Base-by-base conservation (phyloP, 2,888 invertebrate species). In the Alentia gelatinosa region DNA sequence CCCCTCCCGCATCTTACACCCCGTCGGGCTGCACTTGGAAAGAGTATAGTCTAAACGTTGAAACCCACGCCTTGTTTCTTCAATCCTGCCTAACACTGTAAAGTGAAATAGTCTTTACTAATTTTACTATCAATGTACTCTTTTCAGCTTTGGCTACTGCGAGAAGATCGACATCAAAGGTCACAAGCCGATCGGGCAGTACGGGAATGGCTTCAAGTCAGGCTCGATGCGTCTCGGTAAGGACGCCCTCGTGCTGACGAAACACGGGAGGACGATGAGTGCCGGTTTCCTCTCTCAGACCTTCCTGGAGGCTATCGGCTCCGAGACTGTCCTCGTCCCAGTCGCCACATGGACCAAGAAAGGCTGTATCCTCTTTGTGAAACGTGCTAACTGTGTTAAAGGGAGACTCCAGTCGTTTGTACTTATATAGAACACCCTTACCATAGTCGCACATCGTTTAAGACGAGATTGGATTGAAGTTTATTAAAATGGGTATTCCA, bases 161-260 rank as follows among this genome's bases (percentile, higher is more conserved):
- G 95, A 95, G 56, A 94, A 94, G 89, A 93, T 91, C 15, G 92
- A 92, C 33, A 90, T 94, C 7, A 92, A 93, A 23, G 93, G 93
- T n/a, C 94, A 94, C 83, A 93, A 94, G 56, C 95, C 96, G 9
- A 95, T 96, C 84, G 96, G 96, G 75, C 93, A 94, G 42, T 96
- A 95, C 94, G 96, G 96, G 5, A 96, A 96, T 91, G 96, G 96
- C 0, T 96, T 96, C 92, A 96, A 96, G 92, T 95, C 95, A 7
- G 96, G 96, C 5, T 95, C 95, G n/a, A 96, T 96, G 96, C 94
- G 95, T 23, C 94, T 96, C 23, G 96, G 95, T 1, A 93, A 94
- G 56, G 96, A 95, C 93, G 95, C 95, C 0, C 89, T 96, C n/a
- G 96, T 96, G 33, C 94, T 96, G 92, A 95, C 96, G 5, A 92